Percentiles rank a stretch among this genome's conserved stretches.
phyloP scores from a whole-genome alignment of 35 echinoderm and acorn worm species.

The Ophioderma brevispina region DNA sequence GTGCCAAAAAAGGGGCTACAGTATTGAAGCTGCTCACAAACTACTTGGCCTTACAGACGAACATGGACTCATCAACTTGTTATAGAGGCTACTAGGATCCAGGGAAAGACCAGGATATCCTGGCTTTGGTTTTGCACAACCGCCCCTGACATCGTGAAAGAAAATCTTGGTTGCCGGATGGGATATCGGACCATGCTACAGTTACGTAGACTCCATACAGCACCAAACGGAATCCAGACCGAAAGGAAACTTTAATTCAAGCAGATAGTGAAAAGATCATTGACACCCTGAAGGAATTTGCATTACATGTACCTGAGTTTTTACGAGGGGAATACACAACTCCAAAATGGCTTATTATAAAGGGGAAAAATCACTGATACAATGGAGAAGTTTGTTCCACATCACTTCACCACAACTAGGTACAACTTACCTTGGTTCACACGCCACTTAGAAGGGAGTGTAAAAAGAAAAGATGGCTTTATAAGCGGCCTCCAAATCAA shows the following conservation, averaged over 20 bases:
- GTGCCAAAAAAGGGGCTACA: neutral
- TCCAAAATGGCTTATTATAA: no score
- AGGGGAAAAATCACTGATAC: no score
- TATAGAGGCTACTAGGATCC: neutral
- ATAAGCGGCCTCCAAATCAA: no score
- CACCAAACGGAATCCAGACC: neutral
- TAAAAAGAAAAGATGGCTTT: no score
- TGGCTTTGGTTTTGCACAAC: neutral
- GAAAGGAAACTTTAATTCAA: neutral
- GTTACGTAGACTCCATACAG: neutral
- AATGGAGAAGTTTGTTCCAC: no score
- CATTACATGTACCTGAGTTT: no score
- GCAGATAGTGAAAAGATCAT: no score
- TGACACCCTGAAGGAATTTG: no score
- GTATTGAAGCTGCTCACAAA: neutral
- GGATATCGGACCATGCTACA: neutral
- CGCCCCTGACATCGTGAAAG: slow-evolving; percentile 5
- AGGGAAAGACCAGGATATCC: neutral
- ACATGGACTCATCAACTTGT: slow-evolving; percentile 14
- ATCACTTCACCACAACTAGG: no score
- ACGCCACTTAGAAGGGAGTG: no score
- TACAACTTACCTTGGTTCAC: no score
- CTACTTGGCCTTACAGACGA: neutral
- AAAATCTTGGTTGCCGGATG: neutral
- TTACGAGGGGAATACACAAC: no score